A percentile compares a stretch with the other conserved stretches of the same genome.
These are phyloP conservation scores for Amphipyra berbera DNA, from an alignment of 2,888 invertebrate genomes.

Conservation along the genomic window DNA sequence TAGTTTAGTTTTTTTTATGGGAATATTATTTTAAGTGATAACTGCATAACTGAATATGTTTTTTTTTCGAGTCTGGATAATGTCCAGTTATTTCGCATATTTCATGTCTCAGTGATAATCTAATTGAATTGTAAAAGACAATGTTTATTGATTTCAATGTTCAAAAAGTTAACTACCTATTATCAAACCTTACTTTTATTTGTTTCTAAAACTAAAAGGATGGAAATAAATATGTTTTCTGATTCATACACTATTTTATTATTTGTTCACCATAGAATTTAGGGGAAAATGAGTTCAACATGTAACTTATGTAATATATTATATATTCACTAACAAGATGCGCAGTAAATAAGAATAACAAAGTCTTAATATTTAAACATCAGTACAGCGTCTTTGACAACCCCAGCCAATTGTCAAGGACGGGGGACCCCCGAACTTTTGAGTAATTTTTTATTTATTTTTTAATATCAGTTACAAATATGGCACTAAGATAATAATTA, in stretches of 20 bases:
- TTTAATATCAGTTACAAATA: constrained; percentile 58
- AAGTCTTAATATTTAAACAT: constrained; percentile 50
- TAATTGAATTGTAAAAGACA: constrained; percentile 46
- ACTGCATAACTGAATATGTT: too few relatives aligned
- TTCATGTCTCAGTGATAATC: background rate
- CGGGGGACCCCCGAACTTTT: constrained; percentile 65
- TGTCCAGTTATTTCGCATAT: too few relatives aligned
- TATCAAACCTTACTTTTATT: constrained; percentile 15
- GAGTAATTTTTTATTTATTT: constrained; percentile 48
- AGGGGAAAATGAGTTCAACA: constrained; percentile 53
- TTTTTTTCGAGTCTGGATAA: too few relatives aligned
- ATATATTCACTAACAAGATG: constrained; percentile 66
- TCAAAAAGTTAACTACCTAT: constrained; percentile 1
- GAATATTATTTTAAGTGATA: too few relatives aligned
- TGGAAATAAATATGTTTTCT: constrained; percentile 64
- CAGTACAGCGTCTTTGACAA: constrained; percentile 59
- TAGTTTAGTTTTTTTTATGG: too few relatives aligned
- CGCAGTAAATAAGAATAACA: constrained; percentile 62
- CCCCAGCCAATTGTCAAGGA: constrained; percentile 59
- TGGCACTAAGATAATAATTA: constrained; percentile 70
- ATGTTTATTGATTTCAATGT: constrained; percentile 43
- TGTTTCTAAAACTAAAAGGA: constrained; percentile 34
- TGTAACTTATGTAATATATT: constrained; percentile 59
- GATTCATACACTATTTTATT: constrained; percentile 59
- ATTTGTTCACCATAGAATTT: constrained; percentile 70